Evolutionary conservation across 2,797 vertebrate species (phyloP).

Genomic region (Oreortyx pictus): DNA sequence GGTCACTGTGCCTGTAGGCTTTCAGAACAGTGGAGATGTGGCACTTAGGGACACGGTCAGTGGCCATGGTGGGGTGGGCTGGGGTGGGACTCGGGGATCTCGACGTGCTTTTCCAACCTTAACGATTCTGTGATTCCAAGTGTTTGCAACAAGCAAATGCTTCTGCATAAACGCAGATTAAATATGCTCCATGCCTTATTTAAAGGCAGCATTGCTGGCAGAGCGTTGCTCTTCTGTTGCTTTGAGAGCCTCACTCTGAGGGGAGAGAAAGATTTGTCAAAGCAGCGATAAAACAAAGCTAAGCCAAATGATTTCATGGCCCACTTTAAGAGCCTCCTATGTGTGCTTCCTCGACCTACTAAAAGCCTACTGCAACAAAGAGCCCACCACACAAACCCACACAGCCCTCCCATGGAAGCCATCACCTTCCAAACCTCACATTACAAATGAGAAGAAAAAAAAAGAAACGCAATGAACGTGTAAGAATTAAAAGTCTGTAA

Average conservation of each 20-base stretch:
- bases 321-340: background rate
- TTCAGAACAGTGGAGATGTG: no score
- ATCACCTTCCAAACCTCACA: background rate
- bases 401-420: background rate
- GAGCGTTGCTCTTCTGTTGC: background rate
- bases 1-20: no score
- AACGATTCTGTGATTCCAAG: no score
- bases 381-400: background rate
- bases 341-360: background rate
- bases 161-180: background rate
- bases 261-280: background rate
- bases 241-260: background rate
- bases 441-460: background rate
- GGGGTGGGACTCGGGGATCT: no score
- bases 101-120: no score
- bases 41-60: no score
- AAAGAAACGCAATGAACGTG: background rate
- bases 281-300: background rate
- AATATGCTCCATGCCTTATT: background rate
- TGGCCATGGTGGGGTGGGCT: no score
- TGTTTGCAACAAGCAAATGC: background rate
- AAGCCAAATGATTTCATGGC: background rate
- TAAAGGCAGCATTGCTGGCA: background rate
- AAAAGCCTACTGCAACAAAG: conserved; percentile 21
- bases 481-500: background rate